Percentiles rank a stretch among this genome's conserved stretches.
phyloP scores from a whole-genome alignment of 2,888 invertebrate species.

The Calephelis perditalis region DNA sequence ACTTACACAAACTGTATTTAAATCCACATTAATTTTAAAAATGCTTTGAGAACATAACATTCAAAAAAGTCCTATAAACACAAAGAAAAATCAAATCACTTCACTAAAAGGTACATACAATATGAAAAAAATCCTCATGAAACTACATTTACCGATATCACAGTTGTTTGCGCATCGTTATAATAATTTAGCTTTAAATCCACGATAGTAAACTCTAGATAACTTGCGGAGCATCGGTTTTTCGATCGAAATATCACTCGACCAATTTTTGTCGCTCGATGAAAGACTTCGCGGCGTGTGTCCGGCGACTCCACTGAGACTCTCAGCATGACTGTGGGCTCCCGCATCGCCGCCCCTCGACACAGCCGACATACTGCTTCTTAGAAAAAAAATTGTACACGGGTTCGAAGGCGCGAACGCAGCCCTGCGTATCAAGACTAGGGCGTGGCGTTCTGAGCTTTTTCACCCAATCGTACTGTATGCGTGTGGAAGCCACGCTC shows the following conservation, averaged over 20 bases:
- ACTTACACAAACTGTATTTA: slow-evolving; percentile 36
- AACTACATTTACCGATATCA: slow-evolving; percentile 53
- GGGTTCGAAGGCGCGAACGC: slow-evolving; percentile 60
- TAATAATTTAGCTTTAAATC: slow-evolving; percentile 47
- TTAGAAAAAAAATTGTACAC: slow-evolving; percentile 60
- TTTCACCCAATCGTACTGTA: slow-evolving; percentile 62
- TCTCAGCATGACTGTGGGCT: slow-evolving; percentile 77
- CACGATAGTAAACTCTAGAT: slow-evolving; percentile 37
- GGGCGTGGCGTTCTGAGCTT: slow-evolving; percentile 65
- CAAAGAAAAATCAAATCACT: slow-evolving; percentile 55
- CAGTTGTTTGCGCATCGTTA: slow-evolving; percentile 63
- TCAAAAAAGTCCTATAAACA: slow-evolving; percentile 40
- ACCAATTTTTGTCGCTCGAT: slow-evolving; percentile 61
- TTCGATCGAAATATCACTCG: slow-evolving; percentile 58
- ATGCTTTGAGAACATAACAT: slow-evolving; percentile 27
- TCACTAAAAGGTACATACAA: slow-evolving; percentile 54
- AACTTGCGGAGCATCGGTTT: slow-evolving; percentile 49
- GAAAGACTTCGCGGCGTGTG: slow-evolving; percentile 70
- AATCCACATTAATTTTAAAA: slow-evolving; percentile 14
- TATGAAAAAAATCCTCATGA: slow-evolving; percentile 55
- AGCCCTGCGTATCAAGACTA: slow-evolving; percentile 54
- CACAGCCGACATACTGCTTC: slow-evolving; percentile 70
- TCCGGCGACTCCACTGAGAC: slow-evolving; percentile 70
- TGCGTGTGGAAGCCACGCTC: slow-evolving; percentile 32
- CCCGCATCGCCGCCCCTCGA: slow-evolving; percentile 74